phyloP scores from a whole-genome alignment of 2,113 vertebrate species.

The Camelus dromedarius region DNA sequence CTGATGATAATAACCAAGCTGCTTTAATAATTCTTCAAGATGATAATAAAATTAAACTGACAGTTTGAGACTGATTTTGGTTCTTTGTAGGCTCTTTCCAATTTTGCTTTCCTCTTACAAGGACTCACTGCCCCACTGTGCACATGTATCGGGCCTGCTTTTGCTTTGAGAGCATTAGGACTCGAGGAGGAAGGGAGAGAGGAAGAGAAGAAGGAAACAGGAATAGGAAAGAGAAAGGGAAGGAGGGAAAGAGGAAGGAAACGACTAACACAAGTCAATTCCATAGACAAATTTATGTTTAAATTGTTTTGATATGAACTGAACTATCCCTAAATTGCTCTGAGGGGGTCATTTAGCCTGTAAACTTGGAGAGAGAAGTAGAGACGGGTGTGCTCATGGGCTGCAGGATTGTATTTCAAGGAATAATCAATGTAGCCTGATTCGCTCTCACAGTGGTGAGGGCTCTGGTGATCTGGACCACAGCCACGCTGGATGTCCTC shows the following conservation, averaged over 20 bases:
- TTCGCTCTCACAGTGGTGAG: neutral
- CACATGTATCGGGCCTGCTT: neutral
- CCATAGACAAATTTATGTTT: neutral
- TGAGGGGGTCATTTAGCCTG: neutral
- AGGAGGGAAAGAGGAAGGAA: neutral
- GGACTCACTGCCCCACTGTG: neutral
- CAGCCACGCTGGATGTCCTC: neutral
- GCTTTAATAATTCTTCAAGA: slow-evolving; percentile 72
- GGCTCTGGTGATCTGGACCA: neutral
- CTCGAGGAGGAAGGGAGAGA: neutral
- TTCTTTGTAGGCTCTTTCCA: slow-evolving; percentile 59
- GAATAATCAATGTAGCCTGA: neutral
- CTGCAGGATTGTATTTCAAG: neutral
- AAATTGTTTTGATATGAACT: neutral
- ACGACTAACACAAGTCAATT: neutral
- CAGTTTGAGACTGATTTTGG: slow-evolving; percentile 73
- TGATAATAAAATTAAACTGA: slow-evolving; percentile 76
- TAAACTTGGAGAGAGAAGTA: neutral
- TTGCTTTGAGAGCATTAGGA: neutral
- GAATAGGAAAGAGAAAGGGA: neutral
- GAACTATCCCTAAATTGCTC: neutral
- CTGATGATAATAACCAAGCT: slow-evolving; percentile 79
- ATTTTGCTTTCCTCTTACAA: slow-evolving; percentile 62
- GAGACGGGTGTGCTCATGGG: neutral
- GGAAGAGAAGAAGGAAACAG: neutral